Evolutionary conservation across 2,797 vertebrate genomes (phyloP).

Genomic region (Sorex maritimensis): DNA sequence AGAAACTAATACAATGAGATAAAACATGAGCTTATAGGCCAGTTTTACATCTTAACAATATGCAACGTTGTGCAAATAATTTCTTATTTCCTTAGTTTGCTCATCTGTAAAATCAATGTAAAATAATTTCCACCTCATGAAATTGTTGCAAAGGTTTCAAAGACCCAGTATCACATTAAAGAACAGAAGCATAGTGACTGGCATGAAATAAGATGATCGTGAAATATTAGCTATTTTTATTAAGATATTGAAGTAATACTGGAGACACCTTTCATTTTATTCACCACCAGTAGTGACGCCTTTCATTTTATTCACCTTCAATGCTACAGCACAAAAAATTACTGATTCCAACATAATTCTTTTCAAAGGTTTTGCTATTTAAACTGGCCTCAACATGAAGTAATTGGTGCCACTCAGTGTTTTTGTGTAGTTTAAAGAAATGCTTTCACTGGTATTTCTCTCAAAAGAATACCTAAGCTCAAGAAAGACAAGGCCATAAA

Average conservation of each 20-base stretch:
- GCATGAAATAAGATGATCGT: not conserved
- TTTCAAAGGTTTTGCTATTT: conserved; percentile 36
- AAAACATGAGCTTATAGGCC: not conserved
- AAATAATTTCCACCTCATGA: not conserved
- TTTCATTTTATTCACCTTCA: not conserved
- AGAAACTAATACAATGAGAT: not conserved
- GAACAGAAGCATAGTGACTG: not conserved
- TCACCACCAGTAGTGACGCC: not conserved
- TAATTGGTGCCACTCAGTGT: conserved; percentile 9
- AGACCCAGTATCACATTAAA: not conserved
- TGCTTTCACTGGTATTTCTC: conserved; percentile 24
- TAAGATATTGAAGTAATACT: not conserved
- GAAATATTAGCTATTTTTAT: conserved; percentile 16
- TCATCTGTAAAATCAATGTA: not conserved
- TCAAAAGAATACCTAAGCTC: not conserved
- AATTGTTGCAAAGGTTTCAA: not conserved
- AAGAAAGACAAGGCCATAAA: not conserved
- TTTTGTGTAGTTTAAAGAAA: conserved; percentile 55
- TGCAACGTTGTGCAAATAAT: not conserved
- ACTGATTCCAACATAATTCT: not conserved
- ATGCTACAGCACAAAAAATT: not conserved
- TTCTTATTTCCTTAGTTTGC: conserved; percentile 3
- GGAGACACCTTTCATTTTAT: not conserved
- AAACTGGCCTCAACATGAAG: not conserved
- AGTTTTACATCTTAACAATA: not conserved